These are phyloP conservation scores for Eristalis tenax DNA, from an alignment of 2,888 invertebrate genomes.

Conservation along the genomic window DNA sequence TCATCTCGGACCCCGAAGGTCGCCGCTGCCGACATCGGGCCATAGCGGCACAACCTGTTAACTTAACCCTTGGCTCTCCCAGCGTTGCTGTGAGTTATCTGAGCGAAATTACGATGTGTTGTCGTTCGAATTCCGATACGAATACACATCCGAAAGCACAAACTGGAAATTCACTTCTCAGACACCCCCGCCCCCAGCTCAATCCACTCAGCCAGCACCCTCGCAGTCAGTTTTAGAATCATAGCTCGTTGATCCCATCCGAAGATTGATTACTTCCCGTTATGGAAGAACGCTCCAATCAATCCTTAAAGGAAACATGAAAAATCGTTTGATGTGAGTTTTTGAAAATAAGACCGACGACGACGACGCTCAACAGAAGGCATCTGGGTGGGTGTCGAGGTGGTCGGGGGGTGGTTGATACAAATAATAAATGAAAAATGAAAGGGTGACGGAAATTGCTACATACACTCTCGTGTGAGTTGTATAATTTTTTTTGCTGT, in stretches of 20 bases:
- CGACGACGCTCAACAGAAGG: not conserved
- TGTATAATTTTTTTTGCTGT: not conserved
- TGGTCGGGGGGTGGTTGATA: not conserved
- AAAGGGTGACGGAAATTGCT: slow-evolving; percentile 33
- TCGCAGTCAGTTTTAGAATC: slow-evolving; percentile 43
- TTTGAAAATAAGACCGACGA: slow-evolving; percentile 30
- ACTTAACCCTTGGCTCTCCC: slow-evolving; percentile 34
- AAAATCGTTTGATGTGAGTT: slow-evolving; percentile 64
- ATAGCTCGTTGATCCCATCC: slow-evolving; percentile 50
- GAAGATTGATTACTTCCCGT: slow-evolving; percentile 64
- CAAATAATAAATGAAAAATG: slow-evolving; percentile 39
- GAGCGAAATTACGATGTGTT: not conserved
- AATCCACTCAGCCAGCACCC: not conserved
- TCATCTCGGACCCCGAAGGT: slow-evolving; percentile 7
- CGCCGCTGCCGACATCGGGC: slow-evolving; percentile 24
- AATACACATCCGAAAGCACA: not conserved
- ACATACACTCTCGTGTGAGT: slow-evolving; percentile 14
- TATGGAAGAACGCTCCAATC: slow-evolving; percentile 50
- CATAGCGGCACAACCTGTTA: slow-evolving; percentile 29
- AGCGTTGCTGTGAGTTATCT: not conserved
- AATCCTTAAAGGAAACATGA: slow-evolving; percentile 60
- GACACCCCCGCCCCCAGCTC: not conserved
- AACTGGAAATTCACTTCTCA: not conserved
- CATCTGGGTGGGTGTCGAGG: not conserved
- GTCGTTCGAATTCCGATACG: not conserved